Evolutionary conservation across 1,140 invertebrate species (phyloP), one percentile per base, ranked within the genome.

Genomic region (Grapholita molesta): DNA sequence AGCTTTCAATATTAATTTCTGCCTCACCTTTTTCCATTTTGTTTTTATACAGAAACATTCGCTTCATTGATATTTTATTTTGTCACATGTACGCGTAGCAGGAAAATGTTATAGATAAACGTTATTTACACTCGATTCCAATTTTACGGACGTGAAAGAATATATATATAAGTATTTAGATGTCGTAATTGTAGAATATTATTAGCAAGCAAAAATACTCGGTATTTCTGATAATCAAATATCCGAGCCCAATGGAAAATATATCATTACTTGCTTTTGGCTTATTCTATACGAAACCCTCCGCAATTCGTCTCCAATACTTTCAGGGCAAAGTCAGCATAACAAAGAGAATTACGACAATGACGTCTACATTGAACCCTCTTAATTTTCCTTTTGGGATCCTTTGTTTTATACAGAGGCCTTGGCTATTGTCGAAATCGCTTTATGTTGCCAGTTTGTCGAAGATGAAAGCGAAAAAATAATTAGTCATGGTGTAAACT

Each of bases 301-400:
- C 25, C 28, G 6, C 42, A 28, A 61, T 61, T 30, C 55, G 55
- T 61, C 55, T 61, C 55, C 55, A 61, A 77, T 70, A 32, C 33
- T 52, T 55, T 30, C 32, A 38, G 30, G 21, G 61, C 55, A 52
- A 66, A 68, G 52, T 83, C 67, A 69, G 69, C 70, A 78, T 74
- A 82, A 87, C 85, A 84, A 85, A 85, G 80, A 80, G 77, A 78
- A 82, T 79, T 76, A 79, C 74, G 48, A 24, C 72, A 83, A 82
- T 76, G 75, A 81, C 71, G 75, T 70, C 78, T 75, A 76, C 71
- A 73, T 74, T 74, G 70, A 71, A 71, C 78, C 72, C 72, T 82
- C 73, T 71, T 76, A 78, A 81, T 83, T 84, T 82, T 80, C 55
- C 77, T 82, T 85, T 75, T 53, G 69, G 66, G 52, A 33, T 64